Percentiles rank a stretch among this genome's conserved stretches.
phyloP scores from a whole-genome alignment of 1,140 invertebrate genomes.

The Hyphantria cunea region DNA sequence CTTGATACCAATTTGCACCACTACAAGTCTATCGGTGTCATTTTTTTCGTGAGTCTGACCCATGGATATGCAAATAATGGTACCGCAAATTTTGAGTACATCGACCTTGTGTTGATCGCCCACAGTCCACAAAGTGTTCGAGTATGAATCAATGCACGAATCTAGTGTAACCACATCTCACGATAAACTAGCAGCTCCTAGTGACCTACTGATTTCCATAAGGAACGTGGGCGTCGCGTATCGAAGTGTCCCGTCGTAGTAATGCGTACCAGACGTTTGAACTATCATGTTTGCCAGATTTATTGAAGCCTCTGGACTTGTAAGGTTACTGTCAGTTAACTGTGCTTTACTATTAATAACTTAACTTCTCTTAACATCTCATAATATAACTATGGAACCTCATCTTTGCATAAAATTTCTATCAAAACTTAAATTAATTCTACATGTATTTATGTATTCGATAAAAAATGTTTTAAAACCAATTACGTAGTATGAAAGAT shows the following conservation, averaged over 20 bases:
- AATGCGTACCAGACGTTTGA: slow-evolving; percentile 7
- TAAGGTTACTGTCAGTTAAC: slow-evolving; percentile 2
- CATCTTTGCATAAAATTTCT: too few species aligned
- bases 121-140: slow-evolving; percentile 36
- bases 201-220: slow-evolving; percentile 78
- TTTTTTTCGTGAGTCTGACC: slow-evolving; percentile 67
- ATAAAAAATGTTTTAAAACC: too few species aligned
- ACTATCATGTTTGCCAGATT: slow-evolving; percentile 27
- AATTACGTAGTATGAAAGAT: too few species aligned
- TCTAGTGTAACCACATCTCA: slow-evolving; percentile 57
- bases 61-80: slow-evolving; percentile 73
- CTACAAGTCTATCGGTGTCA: slow-evolving; percentile 65
- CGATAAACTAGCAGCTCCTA: slow-evolving; percentile 60
- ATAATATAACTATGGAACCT: too few species aligned
- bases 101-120: slow-evolving; percentile 72
- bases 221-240: slow-evolving; percentile 56
- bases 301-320: slow-evolving; percentile 15
- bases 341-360: too few species aligned
- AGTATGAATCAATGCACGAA: slow-evolving; percentile 67
- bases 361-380: too few species aligned
- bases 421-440: too few species aligned
- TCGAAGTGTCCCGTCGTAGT: slow-evolving; percentile 32
- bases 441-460: too few species aligned
- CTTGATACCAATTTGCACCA: slow-evolving; percentile 75
- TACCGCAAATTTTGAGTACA: slow-evolving; percentile 76